These are phyloP conservation scores for Mystacornis crossleyi DNA, from an alignment of 2,113 vertebrate species.

Conservation along the genomic window DNA sequence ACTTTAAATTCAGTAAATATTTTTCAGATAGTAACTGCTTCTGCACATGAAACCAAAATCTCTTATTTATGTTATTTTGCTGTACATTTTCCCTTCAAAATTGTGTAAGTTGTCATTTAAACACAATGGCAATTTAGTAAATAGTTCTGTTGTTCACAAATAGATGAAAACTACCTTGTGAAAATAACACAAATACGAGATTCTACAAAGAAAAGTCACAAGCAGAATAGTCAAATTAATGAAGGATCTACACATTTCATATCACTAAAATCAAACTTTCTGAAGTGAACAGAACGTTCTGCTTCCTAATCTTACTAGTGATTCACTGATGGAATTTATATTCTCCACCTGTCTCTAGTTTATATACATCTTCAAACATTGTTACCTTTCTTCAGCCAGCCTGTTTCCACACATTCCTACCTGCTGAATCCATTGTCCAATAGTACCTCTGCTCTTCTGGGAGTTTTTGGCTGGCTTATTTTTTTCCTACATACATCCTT, in stretches of 20 bases:
- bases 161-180: not conserved
- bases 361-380: not conserved
- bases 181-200: not conserved
- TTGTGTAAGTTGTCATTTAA: not conserved
- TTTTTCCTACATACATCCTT: not conserved
- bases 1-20: not conserved
- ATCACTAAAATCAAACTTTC: not conserved
- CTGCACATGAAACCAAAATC: not conserved
- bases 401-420: not conserved
- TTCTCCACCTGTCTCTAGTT: not conserved
- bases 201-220: not conserved
- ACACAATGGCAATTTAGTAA: not conserved
- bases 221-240: not conserved
- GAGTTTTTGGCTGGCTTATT: not conserved
- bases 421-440: not conserved
- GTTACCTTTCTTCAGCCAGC: not conserved
- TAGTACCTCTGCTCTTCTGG: not conserved
- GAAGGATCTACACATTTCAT: not conserved
- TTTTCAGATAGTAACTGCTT: not conserved
- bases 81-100: not conserved
- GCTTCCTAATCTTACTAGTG: not conserved
- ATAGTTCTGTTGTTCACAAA: not conserved
- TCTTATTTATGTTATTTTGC: not conserved
- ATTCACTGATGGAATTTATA: not conserved
- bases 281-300: not conserved